These are phyloP conservation scores for Turnix velox DNA, from an alignment of 2,113 vertebrate genomes.

Conservation along the genomic window DNA sequence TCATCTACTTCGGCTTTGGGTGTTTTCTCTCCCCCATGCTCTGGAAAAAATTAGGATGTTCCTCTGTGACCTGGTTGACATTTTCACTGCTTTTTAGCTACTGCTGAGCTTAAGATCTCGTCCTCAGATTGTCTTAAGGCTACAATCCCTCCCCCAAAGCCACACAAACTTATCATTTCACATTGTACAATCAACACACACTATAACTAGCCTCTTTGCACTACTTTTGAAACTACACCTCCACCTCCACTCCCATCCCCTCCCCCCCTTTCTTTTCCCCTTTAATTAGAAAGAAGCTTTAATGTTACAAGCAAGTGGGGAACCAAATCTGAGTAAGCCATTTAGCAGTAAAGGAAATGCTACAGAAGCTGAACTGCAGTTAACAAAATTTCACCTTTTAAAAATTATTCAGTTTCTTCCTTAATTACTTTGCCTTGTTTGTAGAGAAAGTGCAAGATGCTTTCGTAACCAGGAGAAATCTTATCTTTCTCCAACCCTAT, in stretches of 20 bases:
- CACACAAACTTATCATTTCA: neutral
- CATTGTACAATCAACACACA: neutral
- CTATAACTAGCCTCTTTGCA: neutral
- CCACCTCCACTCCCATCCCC: too few relatives aligned
- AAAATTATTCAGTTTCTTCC: neutral
- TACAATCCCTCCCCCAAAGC: neutral
- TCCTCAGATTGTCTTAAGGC: conserved; percentile 20
- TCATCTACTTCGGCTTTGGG: neutral
- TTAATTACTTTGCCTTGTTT: neutral
- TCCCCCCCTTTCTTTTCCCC: rapidly evolving
- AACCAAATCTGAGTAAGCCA: neutral
- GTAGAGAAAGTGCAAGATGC: conserved; percentile 34
- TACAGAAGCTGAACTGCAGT: neutral
- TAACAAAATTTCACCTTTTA: neutral
- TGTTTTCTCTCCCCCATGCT: neutral
- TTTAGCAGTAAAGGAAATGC: neutral
- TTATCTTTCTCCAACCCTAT: neutral
- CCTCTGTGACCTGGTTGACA: neutral
- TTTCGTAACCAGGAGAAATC: neutral
- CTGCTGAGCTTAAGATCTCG: neutral
- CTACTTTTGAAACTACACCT: neutral
- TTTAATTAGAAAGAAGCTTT: neutral
- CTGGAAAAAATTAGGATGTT: neutral
- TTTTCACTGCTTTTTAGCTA: neutral
- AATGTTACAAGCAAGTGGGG: neutral